These are phyloP conservation scores for Tipula confusa DNA, from an alignment of 2,888 invertebrate species.

Conservation along the genomic window DNA sequence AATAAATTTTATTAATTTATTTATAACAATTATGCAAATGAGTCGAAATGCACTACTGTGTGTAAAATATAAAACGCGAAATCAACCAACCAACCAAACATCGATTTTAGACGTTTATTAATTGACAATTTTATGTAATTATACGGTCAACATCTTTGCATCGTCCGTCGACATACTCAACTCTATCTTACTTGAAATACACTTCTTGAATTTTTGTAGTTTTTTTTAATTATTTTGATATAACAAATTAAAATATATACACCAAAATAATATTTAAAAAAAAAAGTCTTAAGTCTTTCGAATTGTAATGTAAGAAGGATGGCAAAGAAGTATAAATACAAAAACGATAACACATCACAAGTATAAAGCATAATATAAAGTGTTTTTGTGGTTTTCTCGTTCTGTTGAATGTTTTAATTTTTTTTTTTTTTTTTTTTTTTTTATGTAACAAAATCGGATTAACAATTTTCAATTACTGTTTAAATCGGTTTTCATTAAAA, in stretches of 20 bases:
- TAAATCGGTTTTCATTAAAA: constrained; percentile 9
- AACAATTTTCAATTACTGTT: neutral
- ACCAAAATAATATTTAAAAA: neutral
- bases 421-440: neutral
- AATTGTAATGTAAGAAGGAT: neutral
- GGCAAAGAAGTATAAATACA: neutral
- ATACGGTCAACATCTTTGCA: neutral
- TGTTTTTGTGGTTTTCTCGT: constrained; percentile 25
- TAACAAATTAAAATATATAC: neutral
- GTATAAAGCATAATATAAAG: neutral
- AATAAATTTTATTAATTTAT: constrained; percentile 8
- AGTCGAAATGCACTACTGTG: neutral
- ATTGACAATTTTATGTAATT: neutral
- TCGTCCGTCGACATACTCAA: neutral
- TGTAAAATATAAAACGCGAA: neutral
- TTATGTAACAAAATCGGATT: neutral
- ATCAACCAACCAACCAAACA: neutral
- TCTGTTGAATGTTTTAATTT: neutral
- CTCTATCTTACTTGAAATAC: neutral
- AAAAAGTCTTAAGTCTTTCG: neutral
- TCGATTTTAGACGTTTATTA: neutral
- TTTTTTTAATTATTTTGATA: too few relatives aligned
- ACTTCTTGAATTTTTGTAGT: neutral
- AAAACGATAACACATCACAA: constrained; percentile 25
- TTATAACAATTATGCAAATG: neutral